Evolutionary conservation across 2,113 vertebrate species (phyloP).

Genomic region (Dipodomys merriami): DNA sequence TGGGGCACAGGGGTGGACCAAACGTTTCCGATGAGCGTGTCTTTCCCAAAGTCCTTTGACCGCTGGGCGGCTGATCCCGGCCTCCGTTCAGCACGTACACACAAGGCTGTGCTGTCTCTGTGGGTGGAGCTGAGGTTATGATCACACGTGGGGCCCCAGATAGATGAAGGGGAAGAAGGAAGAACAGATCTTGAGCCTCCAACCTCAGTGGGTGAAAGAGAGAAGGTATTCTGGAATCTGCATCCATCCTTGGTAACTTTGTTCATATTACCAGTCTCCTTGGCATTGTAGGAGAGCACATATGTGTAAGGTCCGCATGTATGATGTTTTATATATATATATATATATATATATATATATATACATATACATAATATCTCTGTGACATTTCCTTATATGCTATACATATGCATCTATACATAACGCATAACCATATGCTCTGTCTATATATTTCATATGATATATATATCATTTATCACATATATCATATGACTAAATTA

Average conservation of each 20-base stretch:
- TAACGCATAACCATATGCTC: too few species aligned
- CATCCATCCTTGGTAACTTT: constrained; percentile 96
- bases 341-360: too few species aligned
- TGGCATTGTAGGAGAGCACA: constrained; percentile 71
- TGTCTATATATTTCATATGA: too few species aligned
- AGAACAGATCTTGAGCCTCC: constrained; percentile 95
- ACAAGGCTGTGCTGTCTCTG: too few species aligned
- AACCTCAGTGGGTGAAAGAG: constrained; percentile 95
- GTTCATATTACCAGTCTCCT: constrained; percentile 96
- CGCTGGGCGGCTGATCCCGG: not conserved
- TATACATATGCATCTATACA: not conserved
- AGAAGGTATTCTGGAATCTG: constrained; percentile 95
- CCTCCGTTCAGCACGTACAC: not conserved
- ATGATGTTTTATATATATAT: too few species aligned
- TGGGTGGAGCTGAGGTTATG: too few species aligned
- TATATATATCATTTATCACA: too few species aligned
- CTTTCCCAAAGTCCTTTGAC: constrained; percentile 59
- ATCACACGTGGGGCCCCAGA: constrained; percentile 93
- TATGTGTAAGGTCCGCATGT: too few species aligned
- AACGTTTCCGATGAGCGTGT: not conserved
- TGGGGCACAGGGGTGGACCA: not conserved
- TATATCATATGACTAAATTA: not conserved
- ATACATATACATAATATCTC: too few species aligned
- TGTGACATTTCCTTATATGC: not conserved
- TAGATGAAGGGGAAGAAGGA: constrained; percentile 99